Evolutionary conservation across 1,140 invertebrate species (phyloP).

Genomic region (Pollicipes pollicipes): DNA sequence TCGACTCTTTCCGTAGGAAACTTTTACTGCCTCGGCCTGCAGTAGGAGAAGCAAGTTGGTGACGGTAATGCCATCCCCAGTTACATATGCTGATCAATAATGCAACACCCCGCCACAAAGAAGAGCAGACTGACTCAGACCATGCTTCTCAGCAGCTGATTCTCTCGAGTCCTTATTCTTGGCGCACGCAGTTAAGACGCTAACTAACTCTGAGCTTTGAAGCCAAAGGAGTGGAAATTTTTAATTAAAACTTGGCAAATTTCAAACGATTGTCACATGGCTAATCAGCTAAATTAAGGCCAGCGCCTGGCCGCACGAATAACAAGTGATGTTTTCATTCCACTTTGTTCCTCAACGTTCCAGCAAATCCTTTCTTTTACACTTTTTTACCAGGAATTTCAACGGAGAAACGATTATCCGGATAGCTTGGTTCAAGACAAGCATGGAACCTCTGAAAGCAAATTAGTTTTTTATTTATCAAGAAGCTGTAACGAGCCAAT

Average conservation of each 20-base stretch:
- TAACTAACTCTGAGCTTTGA: not conserved
- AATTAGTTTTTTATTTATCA: not conserved
- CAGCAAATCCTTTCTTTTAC: not conserved
- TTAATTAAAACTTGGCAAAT: not conserved
- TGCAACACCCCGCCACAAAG: too few species aligned
- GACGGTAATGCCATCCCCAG: too few species aligned
- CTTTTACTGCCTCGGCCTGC: too few species aligned
- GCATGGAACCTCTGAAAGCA: not conserved
- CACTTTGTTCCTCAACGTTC: not conserved
- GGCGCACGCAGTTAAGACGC: too few species aligned
- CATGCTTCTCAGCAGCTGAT: too few species aligned
- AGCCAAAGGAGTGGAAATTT: not conserved
- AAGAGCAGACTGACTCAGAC: too few species aligned
- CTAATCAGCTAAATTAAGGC: not conserved
- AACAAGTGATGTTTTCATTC: not conserved
- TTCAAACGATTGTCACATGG: not conserved
- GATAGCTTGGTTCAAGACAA: not conserved
- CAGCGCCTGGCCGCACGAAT: not conserved
- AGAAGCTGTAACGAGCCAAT: not conserved
- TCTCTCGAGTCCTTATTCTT: too few species aligned
- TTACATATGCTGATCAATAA: too few species aligned
- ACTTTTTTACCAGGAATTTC: not conserved
- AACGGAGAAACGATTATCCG: not conserved
- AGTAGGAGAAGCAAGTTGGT: too few species aligned
- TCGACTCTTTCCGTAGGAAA: too few species aligned